Percentiles rank a stretch among this genome's conserved stretches.
These are phyloP conservation scores for Pristionchus exspectatus DNA, from an alignment of 2,888 invertebrate species.

Conservation along the genomic window DNA sequence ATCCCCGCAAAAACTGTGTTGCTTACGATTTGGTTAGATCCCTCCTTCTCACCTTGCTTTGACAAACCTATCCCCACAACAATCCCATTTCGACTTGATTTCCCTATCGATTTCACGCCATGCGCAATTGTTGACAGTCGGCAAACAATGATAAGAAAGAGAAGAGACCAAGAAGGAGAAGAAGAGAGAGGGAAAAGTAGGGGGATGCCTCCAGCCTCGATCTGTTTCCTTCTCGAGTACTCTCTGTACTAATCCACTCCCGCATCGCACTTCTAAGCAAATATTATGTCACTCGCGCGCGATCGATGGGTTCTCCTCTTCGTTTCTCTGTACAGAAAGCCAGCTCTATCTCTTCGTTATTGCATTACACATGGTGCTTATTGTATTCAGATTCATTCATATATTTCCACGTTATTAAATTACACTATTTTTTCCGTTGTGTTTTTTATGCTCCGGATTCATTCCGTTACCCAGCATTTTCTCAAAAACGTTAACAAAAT, in stretches of 20 bases:
- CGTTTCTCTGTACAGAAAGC: background rate
- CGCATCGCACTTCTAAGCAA: background rate
- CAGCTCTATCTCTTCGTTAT: background rate
- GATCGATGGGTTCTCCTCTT: background rate
- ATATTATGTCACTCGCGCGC: background rate
- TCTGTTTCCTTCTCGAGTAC: background rate
- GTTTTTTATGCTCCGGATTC: background rate
- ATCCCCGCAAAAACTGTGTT: background rate
- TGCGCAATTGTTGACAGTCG: conserved; percentile 49
- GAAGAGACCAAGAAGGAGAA: conserved; percentile 27
- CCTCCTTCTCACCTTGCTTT: conserved; percentile 9
- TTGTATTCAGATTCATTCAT: background rate
- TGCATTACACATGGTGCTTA: background rate
- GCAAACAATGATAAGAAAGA: conserved; percentile 54
- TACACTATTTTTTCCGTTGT: background rate
- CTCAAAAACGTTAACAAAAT: background rate
- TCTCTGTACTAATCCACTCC: conserved; percentile 15
- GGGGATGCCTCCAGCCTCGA: conserved; percentile 10
- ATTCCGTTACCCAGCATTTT: too few species aligned
- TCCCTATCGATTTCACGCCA: conserved; percentile 49
- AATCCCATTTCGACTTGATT: background rate
- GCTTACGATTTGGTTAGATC: background rate
- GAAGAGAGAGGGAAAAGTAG: background rate
- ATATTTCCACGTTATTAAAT: background rate
- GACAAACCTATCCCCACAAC: background rate